Percentiles rank a stretch among this genome's conserved stretches.
These are phyloP conservation scores for Pherbina coryleti DNA, from an alignment of 2,888 invertebrate genomes.

Conservation along the genomic window DNA sequence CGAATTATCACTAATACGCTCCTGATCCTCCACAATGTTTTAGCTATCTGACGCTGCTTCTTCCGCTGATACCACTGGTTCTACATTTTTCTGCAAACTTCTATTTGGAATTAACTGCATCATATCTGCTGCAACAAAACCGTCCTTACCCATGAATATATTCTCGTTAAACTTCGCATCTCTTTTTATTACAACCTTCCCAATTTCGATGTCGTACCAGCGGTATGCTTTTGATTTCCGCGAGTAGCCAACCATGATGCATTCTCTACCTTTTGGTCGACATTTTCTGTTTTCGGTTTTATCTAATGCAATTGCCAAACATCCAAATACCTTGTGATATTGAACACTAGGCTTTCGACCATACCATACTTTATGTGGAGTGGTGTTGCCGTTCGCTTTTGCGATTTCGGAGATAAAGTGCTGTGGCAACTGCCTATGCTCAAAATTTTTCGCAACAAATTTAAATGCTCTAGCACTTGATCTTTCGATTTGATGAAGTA, in stretches of 20 bases:
- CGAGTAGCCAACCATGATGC: slow-evolving; percentile 32
- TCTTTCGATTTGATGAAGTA: slow-evolving; percentile 41
- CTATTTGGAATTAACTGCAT: not conserved
- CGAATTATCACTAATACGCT: no score
- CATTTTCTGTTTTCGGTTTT: not conserved
- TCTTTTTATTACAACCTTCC: not conserved
- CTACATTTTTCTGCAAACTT: not conserved
- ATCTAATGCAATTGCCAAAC: not conserved
- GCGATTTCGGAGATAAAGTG: slow-evolving; percentile 20
- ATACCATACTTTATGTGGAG: slow-evolving; percentile 3
- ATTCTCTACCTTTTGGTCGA: not conserved
- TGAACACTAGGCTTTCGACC: slow-evolving; percentile 11
- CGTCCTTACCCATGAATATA: not conserved
- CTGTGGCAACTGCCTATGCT: slow-evolving; percentile 22
- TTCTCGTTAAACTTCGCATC: slow-evolving; percentile 21
- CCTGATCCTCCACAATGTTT: no score
- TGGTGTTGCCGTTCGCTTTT: not conserved
- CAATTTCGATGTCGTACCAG: not conserved
- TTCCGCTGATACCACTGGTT: not conserved
- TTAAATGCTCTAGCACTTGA: slow-evolving; percentile 36
- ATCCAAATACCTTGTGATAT: slow-evolving; percentile 9
- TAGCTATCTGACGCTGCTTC: not conserved
- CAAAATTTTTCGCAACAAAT: slow-evolving; percentile 1
- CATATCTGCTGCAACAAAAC: not conserved
- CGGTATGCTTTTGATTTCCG: slow-evolving; percentile 22